A percentile compares a stretch with the other conserved stretches of the same genome.
phyloP scores from a whole-genome alignment of 2,888 invertebrate genomes.

The Platycheirus rosarum region DNA sequence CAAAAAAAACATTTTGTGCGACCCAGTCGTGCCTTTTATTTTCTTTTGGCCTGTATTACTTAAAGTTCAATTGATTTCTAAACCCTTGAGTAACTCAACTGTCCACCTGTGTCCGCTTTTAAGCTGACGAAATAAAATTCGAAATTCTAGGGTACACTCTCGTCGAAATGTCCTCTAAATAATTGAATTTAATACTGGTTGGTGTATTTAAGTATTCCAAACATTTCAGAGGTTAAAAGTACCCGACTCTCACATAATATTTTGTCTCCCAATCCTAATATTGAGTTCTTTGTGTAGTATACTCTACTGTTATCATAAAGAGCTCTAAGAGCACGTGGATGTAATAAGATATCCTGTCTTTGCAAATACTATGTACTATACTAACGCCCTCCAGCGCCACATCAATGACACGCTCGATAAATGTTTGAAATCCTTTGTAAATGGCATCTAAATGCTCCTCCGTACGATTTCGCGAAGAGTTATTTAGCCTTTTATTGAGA shows the following conservation, averaged over 20 bases:
- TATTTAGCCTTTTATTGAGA: constrained; percentile 1
- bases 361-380: background rate
- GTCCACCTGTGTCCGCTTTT: background rate
- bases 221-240: constrained; percentile 65
- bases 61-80: constrained; percentile 1
- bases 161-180: constrained; percentile 59
- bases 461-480: background rate
- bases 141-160: constrained; percentile 42
- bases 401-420: constrained; percentile 2
- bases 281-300: background rate
- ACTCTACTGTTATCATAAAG: background rate
- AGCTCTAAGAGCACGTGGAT: constrained; percentile 13
- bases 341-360: constrained; percentile 9
- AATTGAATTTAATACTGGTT: constrained; percentile 63
- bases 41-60: background rate
- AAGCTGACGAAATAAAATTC: constrained; percentile 14
- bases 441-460: background rate
- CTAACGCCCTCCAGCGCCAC: background rate
- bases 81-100: constrained; percentile 11
- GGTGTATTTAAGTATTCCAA: constrained; percentile 35
- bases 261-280: background rate
- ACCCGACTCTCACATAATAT: constrained; percentile 22
- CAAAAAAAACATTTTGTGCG: too few relatives aligned
- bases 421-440: constrained; percentile 9
- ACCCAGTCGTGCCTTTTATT: too few relatives aligned